Evolutionary conservation across 2,888 invertebrate genomes (phyloP).

Genomic region (Zaprionus lineosus): DNA sequence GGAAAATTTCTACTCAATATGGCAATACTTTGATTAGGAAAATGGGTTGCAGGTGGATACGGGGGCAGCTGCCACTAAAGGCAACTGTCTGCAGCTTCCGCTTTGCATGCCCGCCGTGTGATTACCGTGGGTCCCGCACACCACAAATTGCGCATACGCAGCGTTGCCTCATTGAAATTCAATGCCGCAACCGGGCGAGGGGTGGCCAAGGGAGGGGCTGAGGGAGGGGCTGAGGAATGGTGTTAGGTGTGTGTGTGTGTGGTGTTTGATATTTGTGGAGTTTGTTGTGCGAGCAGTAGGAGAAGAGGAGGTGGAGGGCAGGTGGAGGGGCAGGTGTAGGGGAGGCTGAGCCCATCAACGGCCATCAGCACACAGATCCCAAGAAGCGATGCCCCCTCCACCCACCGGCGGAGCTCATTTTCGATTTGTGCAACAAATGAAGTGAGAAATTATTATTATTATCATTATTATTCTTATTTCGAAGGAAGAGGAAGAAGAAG

Average conservation of each 20-base stretch:
- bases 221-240: too few species aligned
- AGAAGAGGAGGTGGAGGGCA: background rate
- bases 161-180: conserved; percentile 56
- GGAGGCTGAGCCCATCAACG: conserved; percentile 34
- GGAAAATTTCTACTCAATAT: background rate
- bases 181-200: conserved; percentile 30
- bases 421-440: conserved; percentile 76
- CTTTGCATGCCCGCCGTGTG: conserved; percentile 3
- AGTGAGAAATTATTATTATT: conserved; percentile 71
- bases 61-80: background rate
- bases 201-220: conserved; percentile 4
- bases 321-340: too few species aligned
- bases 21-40: background rate
- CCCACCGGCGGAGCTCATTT: conserved; percentile 50
- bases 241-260: too few species aligned
- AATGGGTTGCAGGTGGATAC: too few species aligned
- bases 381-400: too few species aligned
- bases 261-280: too few species aligned
- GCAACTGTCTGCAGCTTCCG: background rate
- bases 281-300: too few species aligned
- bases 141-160: conserved; percentile 61
- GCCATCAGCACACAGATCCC: conserved; percentile 13
- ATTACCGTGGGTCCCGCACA: conserved; percentile 35
- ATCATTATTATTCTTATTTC: conserved; percentile 57
- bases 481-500: too few species aligned